These are phyloP conservation scores for Cerastoderma edule DNA, from an alignment of 2,888 invertebrate genomes.

Conservation along the genomic window DNA sequence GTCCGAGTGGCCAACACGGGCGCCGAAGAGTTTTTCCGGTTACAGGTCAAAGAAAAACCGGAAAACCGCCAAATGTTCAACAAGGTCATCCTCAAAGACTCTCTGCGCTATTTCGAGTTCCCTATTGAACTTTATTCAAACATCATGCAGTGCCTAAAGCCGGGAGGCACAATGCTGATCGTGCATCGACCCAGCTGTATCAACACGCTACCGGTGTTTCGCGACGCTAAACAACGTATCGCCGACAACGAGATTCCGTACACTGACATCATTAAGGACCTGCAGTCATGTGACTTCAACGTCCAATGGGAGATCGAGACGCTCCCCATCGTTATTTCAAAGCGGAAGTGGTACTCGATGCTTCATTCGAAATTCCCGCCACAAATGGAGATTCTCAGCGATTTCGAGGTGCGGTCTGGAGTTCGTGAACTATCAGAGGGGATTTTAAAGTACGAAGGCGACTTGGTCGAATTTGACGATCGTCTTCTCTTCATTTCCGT, in stretches of 20 bases:
- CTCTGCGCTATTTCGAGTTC: conserved; percentile 76
- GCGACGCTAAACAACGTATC: conserved; percentile 74
- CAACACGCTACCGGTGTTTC: conserved; percentile 79
- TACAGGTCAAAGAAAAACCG: conserved; percentile 57
- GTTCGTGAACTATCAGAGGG: conserved; percentile 81
- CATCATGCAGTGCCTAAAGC: conserved; percentile 71
- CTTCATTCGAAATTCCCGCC: conserved; percentile 78
- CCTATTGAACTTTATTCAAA: conserved; percentile 74
- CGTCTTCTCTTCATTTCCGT: conserved; percentile 80
- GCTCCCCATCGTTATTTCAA: conserved; percentile 77
- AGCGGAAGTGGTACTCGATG: conserved; percentile 80
- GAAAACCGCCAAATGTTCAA: conserved; percentile 71
- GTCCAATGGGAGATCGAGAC: conserved; percentile 81
- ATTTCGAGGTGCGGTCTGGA: conserved; percentile 75
- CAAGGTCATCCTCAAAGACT: conserved; percentile 79
- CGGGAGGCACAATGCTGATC: conserved; percentile 76
- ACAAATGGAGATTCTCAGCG: conserved; percentile 78
- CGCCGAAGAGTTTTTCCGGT: conserved; percentile 79
- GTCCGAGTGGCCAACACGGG: conserved; percentile 76
- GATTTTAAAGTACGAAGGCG: conserved; percentile 80
- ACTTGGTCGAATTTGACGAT: conserved; percentile 79
- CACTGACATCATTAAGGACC: conserved; percentile 76
- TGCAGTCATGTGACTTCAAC: conserved; percentile 76
- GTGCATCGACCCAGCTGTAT: conserved; percentile 78
- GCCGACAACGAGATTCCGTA: conserved; percentile 77